phyloP scores from a whole-genome alignment of 2,888 invertebrate genomes.

The Thymelicus sylvestris region DNA sequence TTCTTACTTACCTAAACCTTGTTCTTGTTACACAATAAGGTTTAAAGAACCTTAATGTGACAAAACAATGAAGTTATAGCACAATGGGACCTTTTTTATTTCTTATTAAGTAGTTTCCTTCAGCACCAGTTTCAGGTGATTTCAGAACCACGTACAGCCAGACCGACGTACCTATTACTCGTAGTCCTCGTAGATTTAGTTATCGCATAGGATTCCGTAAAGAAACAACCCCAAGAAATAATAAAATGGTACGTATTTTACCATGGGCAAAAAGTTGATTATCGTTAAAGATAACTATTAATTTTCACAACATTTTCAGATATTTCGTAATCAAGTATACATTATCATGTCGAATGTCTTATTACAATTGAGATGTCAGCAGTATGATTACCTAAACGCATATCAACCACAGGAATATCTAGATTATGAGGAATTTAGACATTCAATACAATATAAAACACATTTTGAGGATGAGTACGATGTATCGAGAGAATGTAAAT shows the following conservation, averaged over 20 bases:
- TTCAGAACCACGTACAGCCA: background rate
- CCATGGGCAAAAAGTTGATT: background rate
- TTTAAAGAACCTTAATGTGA: constrained; percentile 23
- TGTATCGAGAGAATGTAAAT: constrained; percentile 50
- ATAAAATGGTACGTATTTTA: constrained; percentile 21
- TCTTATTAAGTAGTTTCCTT: background rate
- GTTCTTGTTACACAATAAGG: background rate
- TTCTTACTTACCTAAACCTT: too few species aligned
- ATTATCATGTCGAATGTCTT: constrained; percentile 29
- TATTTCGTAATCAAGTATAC: constrained; percentile 34
- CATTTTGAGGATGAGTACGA: constrained; percentile 39
- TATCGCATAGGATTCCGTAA: too few species aligned
- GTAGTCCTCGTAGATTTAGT: constrained; percentile 15
- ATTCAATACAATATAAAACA: background rate
- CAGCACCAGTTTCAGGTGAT: constrained; percentile 27
- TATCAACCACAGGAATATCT: constrained; percentile 11
- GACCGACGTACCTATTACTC: background rate
- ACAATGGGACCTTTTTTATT: constrained; percentile 22
- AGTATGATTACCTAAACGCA: constrained; percentile 13
- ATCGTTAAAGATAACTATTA: background rate
- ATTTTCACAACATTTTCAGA: constrained; percentile 38
- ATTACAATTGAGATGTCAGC: constrained; percentile 31
- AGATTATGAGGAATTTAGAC: constrained; percentile 14
- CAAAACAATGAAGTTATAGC: constrained; percentile 32
- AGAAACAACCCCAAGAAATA: background rate